Evolutionary conservation across 2,797 vertebrate genomes (phyloP).

Genomic region (Staurois parvus): DNA sequence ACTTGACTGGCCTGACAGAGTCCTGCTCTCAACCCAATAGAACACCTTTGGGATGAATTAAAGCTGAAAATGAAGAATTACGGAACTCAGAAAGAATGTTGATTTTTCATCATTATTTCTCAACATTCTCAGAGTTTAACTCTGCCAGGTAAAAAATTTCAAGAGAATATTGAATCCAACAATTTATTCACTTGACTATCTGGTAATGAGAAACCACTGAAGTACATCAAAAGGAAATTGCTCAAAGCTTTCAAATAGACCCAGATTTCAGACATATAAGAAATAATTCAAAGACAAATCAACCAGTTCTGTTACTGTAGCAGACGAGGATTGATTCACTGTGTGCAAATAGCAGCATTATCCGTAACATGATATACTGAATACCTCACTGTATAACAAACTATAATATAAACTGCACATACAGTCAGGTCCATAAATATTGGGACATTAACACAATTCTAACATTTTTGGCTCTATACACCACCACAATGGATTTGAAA

Average conservation of each 20-base stretch:
- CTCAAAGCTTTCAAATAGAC: constrained; percentile 17
- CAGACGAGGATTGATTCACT: not conserved
- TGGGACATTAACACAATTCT: too few relatives aligned
- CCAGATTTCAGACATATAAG: constrained; percentile 21
- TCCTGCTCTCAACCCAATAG: too few relatives aligned
- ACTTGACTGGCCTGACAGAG: too few relatives aligned
- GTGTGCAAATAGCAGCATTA: not conserved
- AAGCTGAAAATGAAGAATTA: not conserved
- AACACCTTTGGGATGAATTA: too few relatives aligned
- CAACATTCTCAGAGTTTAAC: not conserved
- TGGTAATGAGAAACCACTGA: constrained; percentile 22
- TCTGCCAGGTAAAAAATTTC: not conserved
- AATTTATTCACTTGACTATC: not conserved
- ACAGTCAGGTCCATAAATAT: too few relatives aligned
- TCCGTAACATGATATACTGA: constrained; percentile 26
- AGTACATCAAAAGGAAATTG: constrained; percentile 18
- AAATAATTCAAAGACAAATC: constrained; percentile 23
- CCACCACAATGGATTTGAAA: too few relatives aligned
- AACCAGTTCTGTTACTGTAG: constrained; percentile 8
- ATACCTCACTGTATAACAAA: constrained; percentile 8
- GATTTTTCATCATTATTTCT: not conserved
- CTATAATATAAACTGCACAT: not conserved
- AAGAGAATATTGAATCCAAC: not conserved
- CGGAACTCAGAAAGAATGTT: not conserved
- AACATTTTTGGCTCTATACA: too few relatives aligned